Evolutionary conservation across 2,888 invertebrate genomes (phyloP), one percentile per base, ranked within the genome.

Genomic region (Agonopterix heracliana): DNA sequence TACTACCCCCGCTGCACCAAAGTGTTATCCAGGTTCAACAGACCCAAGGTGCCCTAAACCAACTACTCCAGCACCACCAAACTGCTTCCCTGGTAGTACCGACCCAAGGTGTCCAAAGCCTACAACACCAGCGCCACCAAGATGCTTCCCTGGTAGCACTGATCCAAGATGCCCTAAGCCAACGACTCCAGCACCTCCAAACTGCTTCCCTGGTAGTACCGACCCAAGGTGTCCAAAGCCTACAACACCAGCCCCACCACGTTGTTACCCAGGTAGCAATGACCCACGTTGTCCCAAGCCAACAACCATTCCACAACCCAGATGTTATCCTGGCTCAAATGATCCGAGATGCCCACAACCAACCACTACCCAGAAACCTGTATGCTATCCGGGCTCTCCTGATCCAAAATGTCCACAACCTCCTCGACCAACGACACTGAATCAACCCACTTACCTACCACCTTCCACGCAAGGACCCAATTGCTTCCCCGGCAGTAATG

Each of bases 81-180:
- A 47, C 2, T 66, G 64, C 42, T 66, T 56, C 26, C 66, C 53
- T 8, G 55, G 55, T 9, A 62, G 61, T 5, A 61, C 50, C 13
- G 71, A 75, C 47, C 69, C 69, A 34, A 53, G 67, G 14, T 71
- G 71, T 48, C 51, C 56, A 1, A 48, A 51, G 1, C 67, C 68
- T 38, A 54, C 53, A 0, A 47, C 56, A 5, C 50, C 50, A 0
- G 36, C 54, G 5, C 35, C 51, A 10, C 59, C 61, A 9, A 57
- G 44, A 1, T 71, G 71, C 46, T 67, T 61, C 45, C 68, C 69
- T 26, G 74, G 73, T 7, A 62, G 61, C 9, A 61, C 49, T 12
- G 71, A 73, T 46, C 66, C 74, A 2, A 46, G 66, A 10, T 79
- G 78, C 51, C 64, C 71, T 2, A 57, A 53, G 49, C 66, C 74